Evolutionary conservation across 1,140 invertebrate species (phyloP).

Genomic region (Antheraea mylitta): DNA sequence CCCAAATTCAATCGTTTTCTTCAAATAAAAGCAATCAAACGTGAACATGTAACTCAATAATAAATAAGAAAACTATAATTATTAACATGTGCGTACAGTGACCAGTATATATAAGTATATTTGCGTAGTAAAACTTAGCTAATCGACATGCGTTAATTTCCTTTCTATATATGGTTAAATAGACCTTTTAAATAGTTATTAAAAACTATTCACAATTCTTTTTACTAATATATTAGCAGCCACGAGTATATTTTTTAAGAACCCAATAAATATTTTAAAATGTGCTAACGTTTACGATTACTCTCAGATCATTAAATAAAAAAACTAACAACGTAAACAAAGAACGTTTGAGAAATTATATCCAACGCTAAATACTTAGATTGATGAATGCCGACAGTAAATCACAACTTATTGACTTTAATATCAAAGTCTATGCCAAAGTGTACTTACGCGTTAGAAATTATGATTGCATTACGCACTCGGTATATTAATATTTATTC

Average conservation of each 20-base stretch:
- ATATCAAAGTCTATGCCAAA: constrained; percentile 11
- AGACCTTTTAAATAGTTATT: background rate
- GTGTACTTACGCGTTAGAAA: constrained; percentile 1
- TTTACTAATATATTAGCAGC: background rate
- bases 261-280: constrained; percentile 5
- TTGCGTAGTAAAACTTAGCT: no score
- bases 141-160: no score
- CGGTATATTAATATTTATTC: constrained; percentile 12
- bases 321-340: constrained; percentile 17
- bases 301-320: constrained; percentile 17
- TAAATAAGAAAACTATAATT: background rate
- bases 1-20: background rate
- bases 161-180: background rate
- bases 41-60: background rate
- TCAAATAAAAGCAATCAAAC: background rate
- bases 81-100: no score
- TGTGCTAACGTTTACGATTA: constrained; percentile 14
- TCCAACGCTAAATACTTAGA: constrained; percentile 31
- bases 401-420: constrained; percentile 19
- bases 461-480: constrained; percentile 5
- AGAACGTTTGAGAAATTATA: constrained; percentile 24
- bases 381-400: constrained; percentile 31
- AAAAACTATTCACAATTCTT: background rate
- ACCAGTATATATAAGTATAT: no score
- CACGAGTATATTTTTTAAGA: background rate